Conservation (phyloP, 2,888 invertebrate genomes). For the Stenchaetothrips biformis region DNA sequence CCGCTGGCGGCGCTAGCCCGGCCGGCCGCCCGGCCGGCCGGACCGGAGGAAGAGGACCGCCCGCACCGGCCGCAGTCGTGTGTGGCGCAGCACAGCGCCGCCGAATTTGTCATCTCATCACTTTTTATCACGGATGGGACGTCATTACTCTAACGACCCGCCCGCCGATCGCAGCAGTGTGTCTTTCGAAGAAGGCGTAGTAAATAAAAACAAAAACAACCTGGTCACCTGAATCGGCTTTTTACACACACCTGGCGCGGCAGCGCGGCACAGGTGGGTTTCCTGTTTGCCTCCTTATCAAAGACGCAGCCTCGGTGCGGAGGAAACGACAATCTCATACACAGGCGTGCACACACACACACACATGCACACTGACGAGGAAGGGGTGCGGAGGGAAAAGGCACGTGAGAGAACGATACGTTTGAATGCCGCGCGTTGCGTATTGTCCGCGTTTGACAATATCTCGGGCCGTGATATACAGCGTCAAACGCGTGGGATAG, state of each 20-base stretch:
- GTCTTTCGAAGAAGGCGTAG: background rate
- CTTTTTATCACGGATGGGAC: slow-evolving; percentile 13
- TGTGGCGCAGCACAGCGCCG: background rate
- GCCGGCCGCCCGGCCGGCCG: too few relatives aligned
- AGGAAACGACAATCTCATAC: background rate
- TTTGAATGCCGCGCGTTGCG: background rate
- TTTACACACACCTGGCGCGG: too few relatives aligned
- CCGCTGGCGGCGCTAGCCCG: too few relatives aligned
- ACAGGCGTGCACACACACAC: background rate
- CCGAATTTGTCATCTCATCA: slow-evolving; percentile 20
- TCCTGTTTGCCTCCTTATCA: background rate
- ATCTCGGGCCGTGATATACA: background rate
- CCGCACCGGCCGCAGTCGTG: background rate
- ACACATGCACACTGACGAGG: background rate
- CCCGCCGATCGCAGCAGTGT: background rate
- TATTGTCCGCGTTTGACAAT: background rate
- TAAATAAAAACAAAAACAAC: too few relatives aligned
- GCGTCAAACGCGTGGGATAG: background rate
- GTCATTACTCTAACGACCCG: background rate
- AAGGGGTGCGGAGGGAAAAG: too few relatives aligned
- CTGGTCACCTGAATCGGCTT: too few relatives aligned
- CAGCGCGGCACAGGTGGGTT: background rate
- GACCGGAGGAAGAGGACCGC: too few relatives aligned
- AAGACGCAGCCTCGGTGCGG: background rate
- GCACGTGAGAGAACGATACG: too few relatives aligned